Evolutionary conservation across 2,888 invertebrate species (phyloP), one percentile per base, ranked within the genome.

Genomic region (Gastrophysa polygoni): DNA sequence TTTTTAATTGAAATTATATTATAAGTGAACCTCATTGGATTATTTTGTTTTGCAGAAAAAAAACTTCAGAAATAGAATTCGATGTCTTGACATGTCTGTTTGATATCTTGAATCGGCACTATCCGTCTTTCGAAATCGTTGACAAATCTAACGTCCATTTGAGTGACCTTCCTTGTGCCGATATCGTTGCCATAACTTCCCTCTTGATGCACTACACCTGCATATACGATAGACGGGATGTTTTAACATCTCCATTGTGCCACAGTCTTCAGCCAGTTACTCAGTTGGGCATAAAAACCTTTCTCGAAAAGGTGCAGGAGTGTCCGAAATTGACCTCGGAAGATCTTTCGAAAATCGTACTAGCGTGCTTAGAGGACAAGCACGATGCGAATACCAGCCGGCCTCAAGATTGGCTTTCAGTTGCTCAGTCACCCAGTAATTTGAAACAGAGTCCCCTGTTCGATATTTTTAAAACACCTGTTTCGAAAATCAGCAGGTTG

Each of bases 171-270:
- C 59, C 71, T 14, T 28, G 55, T 21, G 51, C 50, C 5, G 76
- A 77, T 59, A 58, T 79, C 11, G 64, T 69, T 32, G 59, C 71
- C 17, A 61, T 79, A 29, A 77, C 74, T 18, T 79, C 80, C 3
- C 67, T 81, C n/a, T 64, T 81, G 54, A 68, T 82, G 71, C 80
- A 81, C 68, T 81, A 78, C 66, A 77, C 78, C 10, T 81, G 80
- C 63, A 74, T 81, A 28, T 68, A 76, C 52, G 79, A 80, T 60
- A 70, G 77, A 62, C 71, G 77, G 60, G 77, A 78, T 57, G 72
- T 72, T n/a, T 71, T 81, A 18, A 81, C 79, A 10, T 73, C 75
- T 1, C 80, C 80, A 10, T 68, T 81, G 59, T 82, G 81, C 61
- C 61, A 75, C 24, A 71, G 71, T 55, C 68, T 81, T 16, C 70